A percentile compares a stretch with the other conserved stretches of the same genome.
phyloP scores from a whole-genome alignment of 2,113 vertebrate genomes.

The Pseudolaguvia tuberculata region DNA sequence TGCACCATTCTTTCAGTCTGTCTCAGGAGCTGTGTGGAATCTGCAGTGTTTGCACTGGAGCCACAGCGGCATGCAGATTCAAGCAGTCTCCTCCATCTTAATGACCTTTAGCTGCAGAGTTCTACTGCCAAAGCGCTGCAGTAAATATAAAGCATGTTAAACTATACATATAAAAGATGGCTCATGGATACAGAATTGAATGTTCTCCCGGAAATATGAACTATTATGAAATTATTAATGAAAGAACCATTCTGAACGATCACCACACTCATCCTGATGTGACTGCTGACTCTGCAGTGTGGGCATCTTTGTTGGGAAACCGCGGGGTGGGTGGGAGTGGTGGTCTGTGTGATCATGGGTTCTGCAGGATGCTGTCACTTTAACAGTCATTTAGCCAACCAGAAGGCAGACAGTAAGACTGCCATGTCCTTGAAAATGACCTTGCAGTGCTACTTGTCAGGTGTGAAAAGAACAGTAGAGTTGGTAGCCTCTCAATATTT shows the following conservation, averaged over 20 bases:
- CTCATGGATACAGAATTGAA: background rate
- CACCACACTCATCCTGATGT: background rate
- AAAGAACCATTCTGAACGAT: slow-evolving; percentile 17
- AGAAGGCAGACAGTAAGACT: slow-evolving; percentile 60
- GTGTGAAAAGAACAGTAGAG: slow-evolving; percentile 33
- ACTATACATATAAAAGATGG: background rate
- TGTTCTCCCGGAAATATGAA: background rate
- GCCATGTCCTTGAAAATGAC: slow-evolving; percentile 70
- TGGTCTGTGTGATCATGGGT: slow-evolving; percentile 58
- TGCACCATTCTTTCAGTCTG: background rate
- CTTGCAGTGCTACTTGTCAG: slow-evolving; percentile 63
- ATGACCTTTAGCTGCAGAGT: slow-evolving; percentile 11
- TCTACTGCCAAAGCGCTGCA: background rate
- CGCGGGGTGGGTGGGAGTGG: no score
- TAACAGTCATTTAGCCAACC: slow-evolving; percentile 67
- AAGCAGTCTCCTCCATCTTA: background rate
- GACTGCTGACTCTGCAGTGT: slow-evolving; percentile 43
- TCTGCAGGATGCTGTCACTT: slow-evolving; percentile 62
- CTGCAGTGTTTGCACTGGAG: slow-evolving; percentile 11
- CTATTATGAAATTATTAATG: no score
- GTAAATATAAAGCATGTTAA: background rate
- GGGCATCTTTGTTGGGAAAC: slow-evolving; percentile 29
- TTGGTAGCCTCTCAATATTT: slow-evolving; percentile 12
- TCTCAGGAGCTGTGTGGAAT: background rate
- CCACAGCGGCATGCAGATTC: background rate